Conservation (phyloP, 2,113 vertebrate species). For the Pterophyllum scalare region DNA sequence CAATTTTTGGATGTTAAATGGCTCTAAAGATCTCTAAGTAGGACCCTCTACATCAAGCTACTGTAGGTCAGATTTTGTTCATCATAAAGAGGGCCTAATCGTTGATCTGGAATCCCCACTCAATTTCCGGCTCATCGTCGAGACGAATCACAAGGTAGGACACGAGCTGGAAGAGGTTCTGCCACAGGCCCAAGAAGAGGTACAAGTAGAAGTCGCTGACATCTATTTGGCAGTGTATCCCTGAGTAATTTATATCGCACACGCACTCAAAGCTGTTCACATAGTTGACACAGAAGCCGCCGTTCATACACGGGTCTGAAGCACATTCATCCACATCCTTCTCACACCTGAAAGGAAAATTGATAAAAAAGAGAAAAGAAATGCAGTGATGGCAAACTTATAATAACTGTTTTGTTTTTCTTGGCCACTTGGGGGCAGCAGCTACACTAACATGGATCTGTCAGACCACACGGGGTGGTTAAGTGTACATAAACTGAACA, state of each 20-base stretch:
- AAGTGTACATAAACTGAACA: background rate
- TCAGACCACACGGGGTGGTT: background rate
- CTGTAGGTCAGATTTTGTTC: background rate
- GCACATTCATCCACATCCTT: conserved; percentile 87
- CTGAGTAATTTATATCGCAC: conserved; percentile 85
- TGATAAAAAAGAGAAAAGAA: background rate
- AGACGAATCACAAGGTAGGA: conserved; percentile 89
- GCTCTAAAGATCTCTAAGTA: background rate
- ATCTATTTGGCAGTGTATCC: conserved; percentile 88
- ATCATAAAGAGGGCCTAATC: conserved; percentile 34
- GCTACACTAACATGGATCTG: accelerated
- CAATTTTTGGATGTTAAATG: background rate
- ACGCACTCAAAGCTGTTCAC: conserved; percentile 85
- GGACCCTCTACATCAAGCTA: background rate
- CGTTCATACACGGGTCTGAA: conserved; percentile 86
- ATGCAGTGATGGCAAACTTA: background rate
- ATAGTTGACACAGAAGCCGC: conserved; percentile 87
- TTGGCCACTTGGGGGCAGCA: background rate
- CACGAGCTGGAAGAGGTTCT: conserved; percentile 92
- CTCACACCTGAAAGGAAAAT: conserved; percentile 84
- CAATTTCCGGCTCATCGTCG: conserved; percentile 89
- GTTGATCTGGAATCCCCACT: conserved; percentile 81
- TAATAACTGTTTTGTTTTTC: background rate
- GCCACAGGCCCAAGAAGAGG: conserved; percentile 89
- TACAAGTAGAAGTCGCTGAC: conserved; percentile 91